A percentile compares a stretch with the other conserved stretches of the same genome.
Evolutionary conservation across 1,140 invertebrate species (phyloP).

Genomic region (Formica exsecta): DNA sequence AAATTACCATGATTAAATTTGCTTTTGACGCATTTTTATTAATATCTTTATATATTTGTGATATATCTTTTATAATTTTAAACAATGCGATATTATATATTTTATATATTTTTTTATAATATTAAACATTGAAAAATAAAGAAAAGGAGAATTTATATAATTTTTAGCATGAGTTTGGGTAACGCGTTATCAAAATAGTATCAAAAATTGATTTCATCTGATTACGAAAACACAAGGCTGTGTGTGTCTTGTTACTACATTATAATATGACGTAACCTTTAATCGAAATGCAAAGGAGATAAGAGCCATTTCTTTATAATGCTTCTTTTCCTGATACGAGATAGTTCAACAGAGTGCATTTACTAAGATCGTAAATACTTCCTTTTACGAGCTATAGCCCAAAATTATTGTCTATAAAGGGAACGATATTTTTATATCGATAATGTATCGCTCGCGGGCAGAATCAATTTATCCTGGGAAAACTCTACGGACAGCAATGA

Average conservation of each 20-base stretch:
- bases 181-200: not conserved
- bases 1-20: not conserved
- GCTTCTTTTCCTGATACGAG: not conserved
- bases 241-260: not conserved
- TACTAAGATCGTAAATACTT: not conserved
- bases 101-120: too few species aligned
- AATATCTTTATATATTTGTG: not conserved
- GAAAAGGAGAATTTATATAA: not conserved
- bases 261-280: not conserved
- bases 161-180: not conserved
- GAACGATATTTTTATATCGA: not conserved
- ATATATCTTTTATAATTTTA: not conserved
- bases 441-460: not conserved
- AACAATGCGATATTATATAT: not conserved
- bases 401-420: not conserved
- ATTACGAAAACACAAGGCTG: slow-evolving; percentile 3
- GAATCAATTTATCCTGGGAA: not conserved
- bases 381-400: not conserved
- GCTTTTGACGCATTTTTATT: not conserved
- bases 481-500: not conserved
- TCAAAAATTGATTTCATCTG: slow-evolving; percentile 1
- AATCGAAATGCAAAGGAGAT: slow-evolving; percentile 35
- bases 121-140: not conserved
- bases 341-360: slow-evolving; percentile 15
- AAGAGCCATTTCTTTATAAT: slow-evolving; percentile 12